Evolutionary conservation across 2,113 vertebrate genomes (phyloP).

Genomic region (Raphicerus campestris): DNA sequence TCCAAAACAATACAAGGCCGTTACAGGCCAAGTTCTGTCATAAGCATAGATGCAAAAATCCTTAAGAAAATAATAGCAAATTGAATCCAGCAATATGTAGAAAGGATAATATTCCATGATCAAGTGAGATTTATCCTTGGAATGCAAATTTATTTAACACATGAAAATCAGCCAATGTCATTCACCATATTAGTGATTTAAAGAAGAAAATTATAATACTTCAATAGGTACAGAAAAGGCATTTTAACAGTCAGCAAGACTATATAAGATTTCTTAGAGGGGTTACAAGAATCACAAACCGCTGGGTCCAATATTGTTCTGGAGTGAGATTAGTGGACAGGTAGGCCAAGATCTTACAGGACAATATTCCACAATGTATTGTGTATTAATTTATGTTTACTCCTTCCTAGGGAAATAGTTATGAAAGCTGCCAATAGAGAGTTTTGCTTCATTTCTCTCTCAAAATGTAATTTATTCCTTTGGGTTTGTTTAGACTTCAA

Average conservation of each 20-base stretch:
- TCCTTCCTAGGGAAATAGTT: not conserved
- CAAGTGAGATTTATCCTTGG: not conserved
- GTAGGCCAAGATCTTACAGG: not conserved
- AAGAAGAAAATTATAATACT: not conserved
- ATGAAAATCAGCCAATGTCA: conserved; percentile 6
- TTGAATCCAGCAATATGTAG: not conserved
- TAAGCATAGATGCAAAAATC: not conserved
- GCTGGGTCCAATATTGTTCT: not conserved
- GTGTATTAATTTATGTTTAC: not conserved
- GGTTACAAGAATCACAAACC: not conserved
- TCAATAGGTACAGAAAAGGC: not conserved
- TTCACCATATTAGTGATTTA: not conserved
- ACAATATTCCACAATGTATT: not conserved
- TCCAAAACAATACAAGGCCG: not conserved
- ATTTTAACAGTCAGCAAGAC: not conserved
- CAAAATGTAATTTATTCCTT: not conserved
- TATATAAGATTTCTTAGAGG: not conserved
- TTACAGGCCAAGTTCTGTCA: not conserved
- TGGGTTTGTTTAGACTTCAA: not conserved
- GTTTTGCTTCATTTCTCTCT: not conserved
- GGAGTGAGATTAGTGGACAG: not conserved
- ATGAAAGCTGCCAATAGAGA: not conserved
- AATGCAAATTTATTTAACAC: not conserved
- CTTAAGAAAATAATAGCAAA: conserved; percentile 13
- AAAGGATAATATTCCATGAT: not conserved